phyloP scores from a whole-genome alignment of 2,888 invertebrate genomes.

The Drosophila robusta region DNA sequence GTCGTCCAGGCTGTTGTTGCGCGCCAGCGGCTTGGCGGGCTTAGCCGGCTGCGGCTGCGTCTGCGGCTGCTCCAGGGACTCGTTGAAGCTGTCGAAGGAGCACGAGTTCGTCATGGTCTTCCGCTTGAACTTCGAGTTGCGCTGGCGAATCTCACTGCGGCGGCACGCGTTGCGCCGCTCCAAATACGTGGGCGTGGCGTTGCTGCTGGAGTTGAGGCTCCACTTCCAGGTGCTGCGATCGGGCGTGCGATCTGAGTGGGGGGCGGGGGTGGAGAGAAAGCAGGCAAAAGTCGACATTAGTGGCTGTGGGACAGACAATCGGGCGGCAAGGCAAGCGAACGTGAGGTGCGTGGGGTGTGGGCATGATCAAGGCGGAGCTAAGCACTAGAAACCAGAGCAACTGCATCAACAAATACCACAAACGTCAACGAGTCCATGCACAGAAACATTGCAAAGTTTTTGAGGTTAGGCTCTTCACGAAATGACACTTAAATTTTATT shows the following conservation, averaged over 20 bases:
- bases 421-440: conserved; percentile 15
- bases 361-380: conserved; percentile 34
- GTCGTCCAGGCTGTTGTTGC: conserved; percentile 82
- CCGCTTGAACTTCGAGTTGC: conserved; percentile 84
- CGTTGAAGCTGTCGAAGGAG: conserved; percentile 83
- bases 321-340: too few species aligned
- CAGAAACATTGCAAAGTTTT: conserved; percentile 1
- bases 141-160: conserved; percentile 86
- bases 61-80: conserved; percentile 67
- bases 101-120: conserved; percentile 83
- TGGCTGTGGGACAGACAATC: neutral
- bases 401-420: conserved; percentile 4
- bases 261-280: neutral
- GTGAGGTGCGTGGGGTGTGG: neutral
- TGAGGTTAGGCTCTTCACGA: neutral
- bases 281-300: conserved; percentile 9
- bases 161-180: conserved; percentile 92
- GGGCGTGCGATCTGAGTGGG: conserved; percentile 82
- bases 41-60: conserved; percentile 37
- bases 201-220: conserved; percentile 87
- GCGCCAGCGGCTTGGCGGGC: conserved; percentile 55
- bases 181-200: conserved; percentile 94
- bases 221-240: conserved; percentile 85
- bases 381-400: conserved; percentile 41
- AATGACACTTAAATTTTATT: neutral